Conservation (phyloP, 2,113 vertebrate genomes). For the Emydura subglobosa region DNA sequence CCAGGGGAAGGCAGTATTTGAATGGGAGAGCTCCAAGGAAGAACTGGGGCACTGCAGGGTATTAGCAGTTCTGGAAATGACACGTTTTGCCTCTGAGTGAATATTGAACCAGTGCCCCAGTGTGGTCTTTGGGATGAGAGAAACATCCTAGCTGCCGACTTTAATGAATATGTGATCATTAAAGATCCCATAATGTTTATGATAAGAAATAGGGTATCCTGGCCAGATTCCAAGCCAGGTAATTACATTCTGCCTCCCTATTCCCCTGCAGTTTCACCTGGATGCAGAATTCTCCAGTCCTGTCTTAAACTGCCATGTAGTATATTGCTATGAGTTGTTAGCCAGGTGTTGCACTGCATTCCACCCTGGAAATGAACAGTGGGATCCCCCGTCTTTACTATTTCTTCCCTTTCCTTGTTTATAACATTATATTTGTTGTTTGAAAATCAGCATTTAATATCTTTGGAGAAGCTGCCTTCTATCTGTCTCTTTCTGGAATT, state of each 20-base stretch:
- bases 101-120: not conserved
- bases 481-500: not conserved
- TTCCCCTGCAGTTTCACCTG: rapidly evolving
- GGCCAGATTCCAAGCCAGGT: constrained; percentile 11
- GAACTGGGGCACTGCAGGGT: not conserved
- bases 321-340: not conserved
- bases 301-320: not conserved
- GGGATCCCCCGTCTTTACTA: rapidly evolving
- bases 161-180: not conserved
- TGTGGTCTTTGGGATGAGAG: rapidly evolving
- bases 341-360: rapidly evolving
- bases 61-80: rapidly evolving
- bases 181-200: not conserved
- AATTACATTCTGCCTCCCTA: not conserved
- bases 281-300: rapidly evolving
- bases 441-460: not conserved
- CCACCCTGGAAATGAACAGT: not conserved
- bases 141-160: not conserved
- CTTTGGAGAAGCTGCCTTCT: not conserved
- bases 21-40: not conserved
- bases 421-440: not conserved
- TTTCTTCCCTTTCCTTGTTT: not conserved
- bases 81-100: rapidly evolving
- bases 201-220: not conserved
- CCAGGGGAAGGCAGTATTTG: rapidly evolving